Evolutionary conservation across 2,797 vertebrate genomes (phyloP).

Genomic region (Naso thynnoides): DNA sequence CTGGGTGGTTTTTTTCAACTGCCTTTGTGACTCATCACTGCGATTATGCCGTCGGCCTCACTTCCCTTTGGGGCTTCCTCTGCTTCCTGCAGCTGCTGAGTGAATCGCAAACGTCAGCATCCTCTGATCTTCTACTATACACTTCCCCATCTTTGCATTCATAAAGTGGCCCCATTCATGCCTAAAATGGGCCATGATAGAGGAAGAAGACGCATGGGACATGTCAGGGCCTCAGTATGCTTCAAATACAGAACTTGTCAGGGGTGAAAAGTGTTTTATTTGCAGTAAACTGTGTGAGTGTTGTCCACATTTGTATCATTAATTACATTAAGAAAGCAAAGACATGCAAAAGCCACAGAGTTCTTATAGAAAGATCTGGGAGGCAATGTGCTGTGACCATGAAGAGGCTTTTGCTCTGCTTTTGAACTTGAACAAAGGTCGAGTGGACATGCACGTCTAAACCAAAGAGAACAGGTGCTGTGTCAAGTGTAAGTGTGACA

Average conservation of each 20-base stretch:
- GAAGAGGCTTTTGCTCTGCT: neutral
- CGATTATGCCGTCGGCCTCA: conserved; percentile 39
- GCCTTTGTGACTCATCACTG: conserved; percentile 43
- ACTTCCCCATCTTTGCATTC: conserved; percentile 39
- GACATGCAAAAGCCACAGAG: neutral
- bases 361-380: neutral
- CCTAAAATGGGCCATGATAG: neutral
- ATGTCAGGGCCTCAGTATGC: neutral
- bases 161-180: conserved; percentile 44
- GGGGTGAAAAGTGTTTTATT: neutral
- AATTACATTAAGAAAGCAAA: neutral
- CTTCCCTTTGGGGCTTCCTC: conserved; percentile 59
- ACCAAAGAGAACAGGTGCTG: no score
- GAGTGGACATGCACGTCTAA: no score
- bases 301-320: neutral
- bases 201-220: neutral
- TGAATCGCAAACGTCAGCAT: conserved; percentile 54
- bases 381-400: neutral
- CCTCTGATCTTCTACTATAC: conserved; percentile 27
- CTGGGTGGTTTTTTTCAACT: conserved; percentile 14
- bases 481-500: no score
- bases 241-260: neutral
- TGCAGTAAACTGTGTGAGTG: neutral
- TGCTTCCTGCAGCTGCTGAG: conserved; percentile 57
- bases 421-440: no score